Evolutionary conservation across 2,888 invertebrate species (phyloP), one percentile per base, ranked within the genome.

Genomic region (Linyphia triangularis): DNA sequence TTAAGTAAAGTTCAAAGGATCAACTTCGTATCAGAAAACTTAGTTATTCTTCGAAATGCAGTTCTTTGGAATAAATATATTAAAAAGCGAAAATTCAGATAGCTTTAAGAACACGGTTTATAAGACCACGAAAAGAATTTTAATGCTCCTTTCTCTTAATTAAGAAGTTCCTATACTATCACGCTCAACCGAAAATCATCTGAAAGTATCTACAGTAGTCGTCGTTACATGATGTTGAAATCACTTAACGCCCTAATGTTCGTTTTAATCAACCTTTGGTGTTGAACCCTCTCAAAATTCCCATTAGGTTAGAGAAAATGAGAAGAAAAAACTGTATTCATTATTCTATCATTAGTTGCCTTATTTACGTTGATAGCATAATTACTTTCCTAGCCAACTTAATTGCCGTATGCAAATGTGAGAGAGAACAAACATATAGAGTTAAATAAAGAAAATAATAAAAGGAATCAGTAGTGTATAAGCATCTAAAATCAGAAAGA

Each of bases 351-450:
- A 70, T 77, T 77, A 69, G 57, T 59, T 43, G 59, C 77, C n/a
- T 77, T 70, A 77, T 70, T 85, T 77, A 69, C 37, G 85, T 85
- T 77, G 77, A 85, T 61, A 69, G 30, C 40, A 40, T 85, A 85
- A 85, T 85, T 85, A 77, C 77, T 77, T 77, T 61, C 24, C 43
- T 13, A 26, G 43, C 57, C 57, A 77, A 40, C 69, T 85, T 85
- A 77, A 85, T 85, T 85, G 77, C 67, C 16, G 22, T 57, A 70
- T 85, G 73, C 43, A 63, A 69, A 63, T 28, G n/a, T 40, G 13
- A n/a, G n/a, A n/a, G 24, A 65, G 28, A 85, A 77, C 57, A 85
- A 85, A 78, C 85, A 85, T 61, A 51, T n/a, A 59, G 57, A 67
- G 33, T 72, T 72, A 73, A 83, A 73, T 43, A 43, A 28, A 65